These are phyloP conservation scores for Datnioides undecimradiatus DNA, from an alignment of 2,113 vertebrate species.

Conservation along the genomic window DNA sequence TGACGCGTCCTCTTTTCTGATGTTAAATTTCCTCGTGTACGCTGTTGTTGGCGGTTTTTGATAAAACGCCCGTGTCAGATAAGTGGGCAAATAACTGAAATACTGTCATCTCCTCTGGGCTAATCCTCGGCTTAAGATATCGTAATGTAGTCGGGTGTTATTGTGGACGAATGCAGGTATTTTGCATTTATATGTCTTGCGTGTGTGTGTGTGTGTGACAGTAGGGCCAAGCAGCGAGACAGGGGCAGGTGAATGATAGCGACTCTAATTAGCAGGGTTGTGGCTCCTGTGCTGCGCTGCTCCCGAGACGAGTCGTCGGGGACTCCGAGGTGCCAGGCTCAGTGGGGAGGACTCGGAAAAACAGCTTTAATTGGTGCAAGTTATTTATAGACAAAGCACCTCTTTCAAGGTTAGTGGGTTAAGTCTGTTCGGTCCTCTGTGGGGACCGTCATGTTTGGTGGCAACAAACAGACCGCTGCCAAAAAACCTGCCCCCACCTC, in stretches of 20 bases:
- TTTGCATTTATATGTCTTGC: constrained; percentile 43
- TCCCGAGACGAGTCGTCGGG: constrained; percentile 76
- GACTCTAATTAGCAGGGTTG: constrained; percentile 81
- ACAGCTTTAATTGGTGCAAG: constrained; percentile 84
- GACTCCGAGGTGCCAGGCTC: constrained; percentile 72
- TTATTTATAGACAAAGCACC: constrained; percentile 83
- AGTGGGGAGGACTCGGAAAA: constrained; percentile 80
- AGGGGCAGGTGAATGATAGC: constrained; percentile 79
- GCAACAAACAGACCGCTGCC: constrained; percentile 69
- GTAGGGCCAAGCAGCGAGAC: constrained; percentile 59
- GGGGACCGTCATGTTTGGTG: constrained; percentile 71
- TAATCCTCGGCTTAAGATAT: constrained; percentile 31
- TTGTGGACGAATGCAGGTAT: background rate
- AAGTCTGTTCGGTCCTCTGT: constrained; percentile 75
- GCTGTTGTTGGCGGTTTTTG: constrained; percentile 49
- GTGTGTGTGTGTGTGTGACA: constrained; percentile 14
- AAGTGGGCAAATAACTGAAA: constrained; percentile 42
- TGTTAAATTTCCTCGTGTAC: constrained; percentile 27
- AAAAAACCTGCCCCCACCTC: constrained; percentile 54
- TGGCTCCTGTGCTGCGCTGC: constrained; percentile 72
- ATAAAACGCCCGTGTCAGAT: constrained; percentile 40
- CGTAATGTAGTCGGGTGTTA: background rate
- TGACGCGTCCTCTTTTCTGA: constrained; percentile 36
- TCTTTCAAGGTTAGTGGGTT: constrained; percentile 82
- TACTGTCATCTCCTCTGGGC: constrained; percentile 36